A percentile compares a stretch with the other conserved stretches of the same genome.
Conservation (phyloP, 2,888 invertebrate species). For the Romanomermis culicivorax region DNA sequence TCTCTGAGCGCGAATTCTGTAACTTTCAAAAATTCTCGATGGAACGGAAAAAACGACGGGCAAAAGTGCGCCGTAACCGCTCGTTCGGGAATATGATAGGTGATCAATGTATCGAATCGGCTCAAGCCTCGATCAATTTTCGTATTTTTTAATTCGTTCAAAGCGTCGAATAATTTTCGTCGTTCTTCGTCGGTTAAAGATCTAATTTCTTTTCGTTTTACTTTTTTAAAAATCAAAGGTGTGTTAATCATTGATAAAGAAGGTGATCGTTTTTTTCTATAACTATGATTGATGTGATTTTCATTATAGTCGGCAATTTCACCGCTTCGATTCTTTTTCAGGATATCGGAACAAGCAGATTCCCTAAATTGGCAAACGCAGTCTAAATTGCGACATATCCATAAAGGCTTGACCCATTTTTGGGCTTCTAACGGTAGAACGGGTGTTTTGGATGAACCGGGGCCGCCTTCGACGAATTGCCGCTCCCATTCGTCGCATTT, state of each 20-base stretch:
- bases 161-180: conserved; percentile 17
- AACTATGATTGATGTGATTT: no score
- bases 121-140: conserved; percentile 19
- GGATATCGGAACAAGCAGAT: no score
- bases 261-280: no score
- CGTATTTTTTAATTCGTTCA: conserved; percentile 21
- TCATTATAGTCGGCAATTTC: no score
- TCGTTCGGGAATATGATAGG: conserved; percentile 9
- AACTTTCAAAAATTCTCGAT: conserved; percentile 9
- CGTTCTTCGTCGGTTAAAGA: conserved; percentile 20
- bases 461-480: no score
- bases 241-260: not conserved
- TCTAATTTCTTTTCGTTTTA: conserved; percentile 19
- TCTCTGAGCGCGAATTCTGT: not conserved
- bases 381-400: not conserved
- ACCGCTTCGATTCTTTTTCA: no score
- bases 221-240: not conserved
- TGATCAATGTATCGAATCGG: conserved; percentile 11
- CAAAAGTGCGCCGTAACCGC: conserved; percentile 10
- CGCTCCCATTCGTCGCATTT: no score
- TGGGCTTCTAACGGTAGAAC: not conserved
- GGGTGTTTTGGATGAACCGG: no score
- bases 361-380: not conserved
- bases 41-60: conserved; percentile 10
- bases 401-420: not conserved